Conservation (phyloP, 1,140 invertebrate species). For the Plectrocnemia conspersa region DNA sequence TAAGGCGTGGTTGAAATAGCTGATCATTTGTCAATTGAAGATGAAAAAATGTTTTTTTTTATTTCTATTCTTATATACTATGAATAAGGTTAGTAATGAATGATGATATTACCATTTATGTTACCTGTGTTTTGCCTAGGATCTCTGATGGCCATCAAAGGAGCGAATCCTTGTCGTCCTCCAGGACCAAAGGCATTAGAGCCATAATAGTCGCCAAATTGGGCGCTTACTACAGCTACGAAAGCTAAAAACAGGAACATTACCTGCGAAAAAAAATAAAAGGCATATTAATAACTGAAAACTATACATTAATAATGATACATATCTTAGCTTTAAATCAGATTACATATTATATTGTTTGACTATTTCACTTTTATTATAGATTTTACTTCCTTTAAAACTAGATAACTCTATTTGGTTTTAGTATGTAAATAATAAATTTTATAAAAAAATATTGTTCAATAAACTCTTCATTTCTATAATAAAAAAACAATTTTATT, state of each 20-base stretch:
- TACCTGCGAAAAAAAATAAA: conserved; percentile 40
- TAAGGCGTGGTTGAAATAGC: too few relatives aligned
- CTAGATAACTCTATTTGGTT: not conserved
- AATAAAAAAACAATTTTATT: too few relatives aligned
- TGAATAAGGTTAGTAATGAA: too few relatives aligned
- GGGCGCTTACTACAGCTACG: conserved; percentile 41
- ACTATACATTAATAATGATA: conserved; percentile 1
- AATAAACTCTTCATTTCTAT: too few relatives aligned
- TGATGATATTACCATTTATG: too few relatives aligned
- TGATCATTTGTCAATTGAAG: too few relatives aligned
- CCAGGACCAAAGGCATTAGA: conserved; percentile 41
- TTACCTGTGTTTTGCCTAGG: conserved; percentile 47
- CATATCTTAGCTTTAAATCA: too few relatives aligned
- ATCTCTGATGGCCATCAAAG: conserved; percentile 40
- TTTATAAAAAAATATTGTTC: not conserved
- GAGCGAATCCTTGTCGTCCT: conserved; percentile 39
- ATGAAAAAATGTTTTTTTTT: too few relatives aligned
- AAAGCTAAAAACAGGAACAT: conserved; percentile 43
- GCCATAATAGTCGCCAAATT: conserved; percentile 42
- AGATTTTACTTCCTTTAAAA: not conserved
- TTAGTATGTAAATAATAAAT: not conserved
- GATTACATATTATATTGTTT: not conserved
- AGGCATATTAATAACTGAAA: not conserved
- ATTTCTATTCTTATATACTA: too few relatives aligned
- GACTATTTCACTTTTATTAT: not conserved